phyloP scores from a whole-genome alignment of 2,888 invertebrate genomes.

The Xestia xanthographa region DNA sequence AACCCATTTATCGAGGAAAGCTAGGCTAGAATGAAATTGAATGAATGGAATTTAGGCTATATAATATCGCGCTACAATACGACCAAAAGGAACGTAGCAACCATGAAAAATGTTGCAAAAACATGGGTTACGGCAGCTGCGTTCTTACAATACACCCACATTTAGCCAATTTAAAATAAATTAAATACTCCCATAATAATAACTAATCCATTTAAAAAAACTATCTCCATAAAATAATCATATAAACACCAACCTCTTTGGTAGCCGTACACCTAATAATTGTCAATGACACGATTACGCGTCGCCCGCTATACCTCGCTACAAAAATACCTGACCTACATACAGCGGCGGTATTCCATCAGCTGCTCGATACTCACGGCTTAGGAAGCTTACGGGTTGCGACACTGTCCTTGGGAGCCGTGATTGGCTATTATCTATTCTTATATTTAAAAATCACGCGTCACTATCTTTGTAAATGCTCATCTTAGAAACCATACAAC shows the following conservation, averaged over 20 bases:
- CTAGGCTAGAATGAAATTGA: too few species aligned
- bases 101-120: too few species aligned
- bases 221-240: conserved; percentile 4
- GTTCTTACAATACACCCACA: too few species aligned
- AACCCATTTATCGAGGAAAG: too few species aligned
- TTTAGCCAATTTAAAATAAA: too few species aligned
- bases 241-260: neutral
- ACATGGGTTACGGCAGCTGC: too few species aligned
- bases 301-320: conserved; percentile 40
- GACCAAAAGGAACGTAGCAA: too few species aligned
- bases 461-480: neutral
- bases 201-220: neutral
- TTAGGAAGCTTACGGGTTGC: neutral
- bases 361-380: neutral
- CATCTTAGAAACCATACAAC: neutral
- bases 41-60: too few species aligned
- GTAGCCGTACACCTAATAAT: conserved; percentile 8
- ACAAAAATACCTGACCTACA: conserved; percentile 63
- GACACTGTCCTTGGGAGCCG: conserved; percentile 3
- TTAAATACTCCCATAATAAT: neutral
- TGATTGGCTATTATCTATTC: neutral
- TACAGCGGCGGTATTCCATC: conserved; percentile 32
- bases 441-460: neutral
- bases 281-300: conserved; percentile 62
- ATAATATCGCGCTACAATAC: too few species aligned